Conservation (phyloP, 1,140 invertebrate species). For the Charaxes varanes region DNA sequence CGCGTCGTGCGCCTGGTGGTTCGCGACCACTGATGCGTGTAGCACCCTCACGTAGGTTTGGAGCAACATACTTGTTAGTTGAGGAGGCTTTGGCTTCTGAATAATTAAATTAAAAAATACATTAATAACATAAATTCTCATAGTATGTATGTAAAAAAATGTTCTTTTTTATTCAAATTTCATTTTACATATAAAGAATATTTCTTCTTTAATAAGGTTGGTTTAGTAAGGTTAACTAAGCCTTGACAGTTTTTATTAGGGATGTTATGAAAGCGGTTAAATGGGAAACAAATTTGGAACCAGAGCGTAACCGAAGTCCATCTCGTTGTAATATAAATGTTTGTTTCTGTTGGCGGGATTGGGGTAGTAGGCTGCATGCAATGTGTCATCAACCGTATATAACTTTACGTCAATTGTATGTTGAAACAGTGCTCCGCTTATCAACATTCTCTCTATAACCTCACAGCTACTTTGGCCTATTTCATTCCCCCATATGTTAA, state of each 20-base stretch:
- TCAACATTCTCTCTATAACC: conserved; percentile 72
- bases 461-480: conserved; percentile 51
- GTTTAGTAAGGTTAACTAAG: too few relatives aligned
- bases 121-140: too few relatives aligned
- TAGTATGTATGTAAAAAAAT: too few relatives aligned
- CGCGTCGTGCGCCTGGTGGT: conserved; percentile 77
- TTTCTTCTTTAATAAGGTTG: too few relatives aligned
- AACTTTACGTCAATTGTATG: conserved; percentile 73
- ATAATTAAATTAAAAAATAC: conserved; percentile 16
- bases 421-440: conserved; percentile 66
- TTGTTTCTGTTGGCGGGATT: conserved; percentile 54
- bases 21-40: conserved; percentile 83
- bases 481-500: conserved; percentile 75
- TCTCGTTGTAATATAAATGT: conserved; percentile 54
- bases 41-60: conserved; percentile 88
- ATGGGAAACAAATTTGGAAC: too few relatives aligned
- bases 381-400: conserved; percentile 68
- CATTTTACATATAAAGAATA: too few relatives aligned
- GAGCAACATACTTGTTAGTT: conserved; percentile 86
- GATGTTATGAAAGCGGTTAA: too few relatives aligned
- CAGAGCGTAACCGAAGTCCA: conserved; percentile 41
- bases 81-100: conserved; percentile 62
- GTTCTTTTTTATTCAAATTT: too few relatives aligned
- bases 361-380: conserved; percentile 71
- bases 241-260: too few relatives aligned